phyloP scores from a whole-genome alignment of 2,888 invertebrate genomes.

The Stegophylla sp. region DNA sequence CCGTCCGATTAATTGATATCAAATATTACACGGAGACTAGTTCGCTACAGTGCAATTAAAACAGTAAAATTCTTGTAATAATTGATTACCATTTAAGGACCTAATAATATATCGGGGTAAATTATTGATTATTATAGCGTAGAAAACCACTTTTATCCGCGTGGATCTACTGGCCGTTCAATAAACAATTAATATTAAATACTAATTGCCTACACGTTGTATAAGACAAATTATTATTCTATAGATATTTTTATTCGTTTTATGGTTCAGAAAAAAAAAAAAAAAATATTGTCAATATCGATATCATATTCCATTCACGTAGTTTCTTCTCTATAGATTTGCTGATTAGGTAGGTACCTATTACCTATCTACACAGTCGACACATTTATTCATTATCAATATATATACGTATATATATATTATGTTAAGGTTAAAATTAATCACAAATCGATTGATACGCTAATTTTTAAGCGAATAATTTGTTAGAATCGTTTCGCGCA shows the following conservation, averaged over 20 bases:
- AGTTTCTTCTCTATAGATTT: background rate
- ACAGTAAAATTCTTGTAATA: background rate
- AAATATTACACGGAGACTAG: background rate
- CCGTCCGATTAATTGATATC: background rate
- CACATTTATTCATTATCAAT: no score
- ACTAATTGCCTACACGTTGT: background rate
- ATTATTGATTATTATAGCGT: background rate
- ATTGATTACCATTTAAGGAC: background rate
- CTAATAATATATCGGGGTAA: no score
- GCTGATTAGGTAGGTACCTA: no score
- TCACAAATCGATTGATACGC: background rate
- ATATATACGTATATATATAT: no score
- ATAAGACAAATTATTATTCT: background rate
- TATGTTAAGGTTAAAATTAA: background rate
- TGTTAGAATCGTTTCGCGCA: no score
- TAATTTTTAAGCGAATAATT: background rate
- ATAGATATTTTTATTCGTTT: background rate
- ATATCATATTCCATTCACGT: background rate
- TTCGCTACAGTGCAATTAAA: constrained; percentile 3
- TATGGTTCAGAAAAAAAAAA: background rate
- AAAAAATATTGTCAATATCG: no score
- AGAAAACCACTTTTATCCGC: background rate
- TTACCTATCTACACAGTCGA: no score
- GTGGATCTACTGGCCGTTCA: background rate
- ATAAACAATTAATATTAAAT: background rate